Percentiles rank a stretch among this genome's conserved stretches.
Conservation (phyloP, 1,140 invertebrate genomes). For the Scaptomyza montana region DNA sequence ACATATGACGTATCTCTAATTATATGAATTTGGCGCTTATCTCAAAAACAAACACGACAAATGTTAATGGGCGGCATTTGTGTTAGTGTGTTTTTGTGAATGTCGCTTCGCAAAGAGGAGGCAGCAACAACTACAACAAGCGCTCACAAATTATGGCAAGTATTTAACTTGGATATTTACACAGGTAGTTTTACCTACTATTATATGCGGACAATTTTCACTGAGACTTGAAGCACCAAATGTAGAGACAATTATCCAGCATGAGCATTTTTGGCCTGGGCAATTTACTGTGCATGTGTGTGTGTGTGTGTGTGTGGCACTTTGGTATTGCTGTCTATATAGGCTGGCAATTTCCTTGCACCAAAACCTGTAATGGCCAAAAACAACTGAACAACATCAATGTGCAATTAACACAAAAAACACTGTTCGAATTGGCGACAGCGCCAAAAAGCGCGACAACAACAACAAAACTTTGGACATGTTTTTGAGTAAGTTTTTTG, state of each 20-base stretch:
- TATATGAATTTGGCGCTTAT: conserved; percentile 76
- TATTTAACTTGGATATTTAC: not conserved
- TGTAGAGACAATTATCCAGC: conserved; percentile 62
- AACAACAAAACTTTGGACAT: conserved; percentile 18
- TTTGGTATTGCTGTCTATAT: conserved; percentile 20
- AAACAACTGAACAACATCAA: conserved; percentile 32
- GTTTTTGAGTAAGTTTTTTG: conserved; percentile 22
- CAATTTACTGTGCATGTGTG: conserved; percentile 22
- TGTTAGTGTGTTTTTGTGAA: conserved; percentile 32
- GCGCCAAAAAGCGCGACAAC: conserved; percentile 19
- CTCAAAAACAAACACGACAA: conserved; percentile 72
- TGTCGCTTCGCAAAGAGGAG: conserved; percentile 47
- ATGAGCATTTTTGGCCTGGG: conserved; percentile 57
- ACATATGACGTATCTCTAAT: conserved; percentile 71
- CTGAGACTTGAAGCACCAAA: conserved; percentile 53
- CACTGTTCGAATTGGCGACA: conserved; percentile 31
- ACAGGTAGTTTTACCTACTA: not conserved
- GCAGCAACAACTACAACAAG: conserved; percentile 13
- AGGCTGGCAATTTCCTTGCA: conserved; percentile 59
- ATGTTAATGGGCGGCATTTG: conserved; percentile 60
- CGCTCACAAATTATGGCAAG: not conserved
- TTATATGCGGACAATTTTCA: conserved; percentile 57
- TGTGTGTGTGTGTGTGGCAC: not conserved
- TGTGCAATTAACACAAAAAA: conserved; percentile 66
- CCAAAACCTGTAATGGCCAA: conserved; percentile 54